These are phyloP conservation scores for Acheta domesticus DNA, from an alignment of 2,888 invertebrate species.

Conservation along the genomic window DNA sequence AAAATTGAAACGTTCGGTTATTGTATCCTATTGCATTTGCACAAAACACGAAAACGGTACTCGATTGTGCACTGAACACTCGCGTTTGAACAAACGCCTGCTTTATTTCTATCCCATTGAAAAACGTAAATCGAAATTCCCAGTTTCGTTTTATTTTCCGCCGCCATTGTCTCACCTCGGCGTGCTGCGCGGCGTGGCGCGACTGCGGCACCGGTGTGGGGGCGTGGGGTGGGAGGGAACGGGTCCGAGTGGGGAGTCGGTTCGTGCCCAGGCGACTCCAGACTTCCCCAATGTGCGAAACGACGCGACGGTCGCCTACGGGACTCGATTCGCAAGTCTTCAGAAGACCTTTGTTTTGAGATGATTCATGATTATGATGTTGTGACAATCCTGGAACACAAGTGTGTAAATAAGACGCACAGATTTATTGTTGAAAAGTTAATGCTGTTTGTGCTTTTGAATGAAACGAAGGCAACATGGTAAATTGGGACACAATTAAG, in stretches of 20 bases:
- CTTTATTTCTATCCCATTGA: conserved; percentile 11
- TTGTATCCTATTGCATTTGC: conserved; percentile 10
- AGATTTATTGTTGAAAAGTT: no score
- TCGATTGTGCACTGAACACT: background rate
- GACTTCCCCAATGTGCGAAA: no score
- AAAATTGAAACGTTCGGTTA: background rate
- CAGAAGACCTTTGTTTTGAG: no score
- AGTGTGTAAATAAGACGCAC: no score
- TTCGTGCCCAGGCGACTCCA: no score
- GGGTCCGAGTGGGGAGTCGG: background rate
- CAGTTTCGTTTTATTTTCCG: conserved; percentile 18
- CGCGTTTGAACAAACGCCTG: background rate
- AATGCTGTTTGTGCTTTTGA: no score
- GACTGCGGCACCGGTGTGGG: background rate
- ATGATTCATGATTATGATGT: no score
- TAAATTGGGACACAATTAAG: no score
- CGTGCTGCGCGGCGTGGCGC: background rate
- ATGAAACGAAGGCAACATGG: no score
- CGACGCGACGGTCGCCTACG: no score
- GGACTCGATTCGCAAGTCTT: no score
- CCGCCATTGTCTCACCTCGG: background rate
- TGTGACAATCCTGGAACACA: no score
- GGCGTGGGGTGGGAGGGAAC: background rate
- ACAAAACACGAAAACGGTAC: conserved; percentile 9
- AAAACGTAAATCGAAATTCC: conserved; percentile 1